Evolutionary conservation across 2,113 vertebrate species (phyloP).

Genomic region (Columba livia): DNA sequence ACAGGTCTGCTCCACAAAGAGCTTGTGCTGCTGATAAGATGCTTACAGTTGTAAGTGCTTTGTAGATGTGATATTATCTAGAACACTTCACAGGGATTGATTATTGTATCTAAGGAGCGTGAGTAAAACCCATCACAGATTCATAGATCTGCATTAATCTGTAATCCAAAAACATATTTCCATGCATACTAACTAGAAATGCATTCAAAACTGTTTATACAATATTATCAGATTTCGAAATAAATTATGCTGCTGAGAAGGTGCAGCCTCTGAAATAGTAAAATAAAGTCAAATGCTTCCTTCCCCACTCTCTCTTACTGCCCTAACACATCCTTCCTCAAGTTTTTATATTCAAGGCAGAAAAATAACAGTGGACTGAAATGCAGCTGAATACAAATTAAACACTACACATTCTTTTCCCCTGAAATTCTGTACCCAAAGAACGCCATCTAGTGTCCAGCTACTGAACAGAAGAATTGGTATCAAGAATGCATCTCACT

Average conservation of each 20-base stretch:
- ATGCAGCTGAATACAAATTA: background rate
- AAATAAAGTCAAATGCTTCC: background rate
- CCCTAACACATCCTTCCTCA: background rate
- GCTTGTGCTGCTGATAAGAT: background rate
- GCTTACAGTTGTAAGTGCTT: background rate
- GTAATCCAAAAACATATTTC: background rate
- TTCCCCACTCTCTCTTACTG: background rate
- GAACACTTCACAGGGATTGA: background rate
- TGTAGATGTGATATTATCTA: background rate
- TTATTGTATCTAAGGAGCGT: background rate
- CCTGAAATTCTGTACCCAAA: slow-evolving; percentile 46
- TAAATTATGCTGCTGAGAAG: background rate
- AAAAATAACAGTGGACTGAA: background rate
- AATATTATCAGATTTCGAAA: background rate
- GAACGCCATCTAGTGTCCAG: slow-evolving; percentile 70
- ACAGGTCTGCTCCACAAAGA: background rate
- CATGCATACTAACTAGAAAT: background rate
- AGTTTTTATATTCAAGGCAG: background rate
- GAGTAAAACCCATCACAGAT: background rate
- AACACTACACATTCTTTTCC: background rate
- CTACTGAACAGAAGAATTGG: background rate
- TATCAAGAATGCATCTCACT: background rate
- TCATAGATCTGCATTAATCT: background rate
- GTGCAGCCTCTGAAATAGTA: background rate
- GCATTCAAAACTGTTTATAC: background rate